Conservation (phyloP, 53 echinoderm and acorn worm species). For the Stichopus horrens region DNA sequence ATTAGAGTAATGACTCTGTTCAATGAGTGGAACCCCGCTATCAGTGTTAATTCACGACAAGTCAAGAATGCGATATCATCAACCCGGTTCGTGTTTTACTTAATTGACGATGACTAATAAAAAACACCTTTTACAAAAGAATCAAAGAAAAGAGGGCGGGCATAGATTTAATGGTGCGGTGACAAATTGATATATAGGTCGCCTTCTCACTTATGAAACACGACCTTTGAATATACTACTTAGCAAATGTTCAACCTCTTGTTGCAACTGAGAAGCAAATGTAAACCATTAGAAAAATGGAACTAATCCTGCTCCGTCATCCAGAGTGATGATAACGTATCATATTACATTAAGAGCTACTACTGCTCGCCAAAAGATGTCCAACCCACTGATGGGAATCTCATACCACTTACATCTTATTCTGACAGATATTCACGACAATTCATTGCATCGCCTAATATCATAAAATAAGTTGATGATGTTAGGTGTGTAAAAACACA, state of each 20-base stretch:
- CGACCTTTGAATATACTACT: neutral
- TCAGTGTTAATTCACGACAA: no score
- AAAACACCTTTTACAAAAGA: neutral
- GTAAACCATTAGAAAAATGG: neutral
- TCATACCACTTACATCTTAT: neutral
- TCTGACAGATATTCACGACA: neutral
- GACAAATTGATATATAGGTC: neutral
- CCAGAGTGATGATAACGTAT: neutral
- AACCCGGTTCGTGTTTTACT: neutral
- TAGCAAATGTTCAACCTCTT: neutral
- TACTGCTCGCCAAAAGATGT: neutral
- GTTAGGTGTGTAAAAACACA: constrained; percentile 7
- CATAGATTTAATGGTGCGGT: neutral
- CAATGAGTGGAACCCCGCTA: no score
- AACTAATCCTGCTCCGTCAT: neutral
- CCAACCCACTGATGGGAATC: neutral
- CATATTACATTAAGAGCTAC: neutral
- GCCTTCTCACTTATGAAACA: neutral
- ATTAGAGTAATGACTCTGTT: no score
- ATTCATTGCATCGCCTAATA: neutral
- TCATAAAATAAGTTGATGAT: constrained; percentile 1
- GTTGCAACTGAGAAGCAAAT: neutral
- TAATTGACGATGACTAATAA: neutral
- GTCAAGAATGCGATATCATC: no score
- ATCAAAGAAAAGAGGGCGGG: neutral